These are phyloP conservation scores for Eulacestoma nigropectus DNA, from an alignment of 2,113 vertebrate genomes.

Conservation along the genomic window DNA sequence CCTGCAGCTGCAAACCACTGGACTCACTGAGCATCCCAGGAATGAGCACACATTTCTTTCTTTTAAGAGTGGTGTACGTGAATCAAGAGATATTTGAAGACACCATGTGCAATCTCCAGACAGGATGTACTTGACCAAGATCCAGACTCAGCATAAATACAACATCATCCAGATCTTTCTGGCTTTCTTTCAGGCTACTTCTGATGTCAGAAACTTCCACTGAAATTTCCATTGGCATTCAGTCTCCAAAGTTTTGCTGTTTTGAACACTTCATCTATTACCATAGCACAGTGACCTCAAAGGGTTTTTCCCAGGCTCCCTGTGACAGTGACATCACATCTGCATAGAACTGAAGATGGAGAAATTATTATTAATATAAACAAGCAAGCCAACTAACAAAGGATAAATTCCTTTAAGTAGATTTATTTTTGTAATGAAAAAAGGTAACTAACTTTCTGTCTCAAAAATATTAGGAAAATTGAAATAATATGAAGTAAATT, in stretches of 20 bases:
- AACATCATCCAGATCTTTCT: neutral
- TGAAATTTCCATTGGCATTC: neutral
- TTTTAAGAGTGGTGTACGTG: neutral
- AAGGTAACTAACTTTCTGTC: neutral
- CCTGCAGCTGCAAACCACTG: neutral
- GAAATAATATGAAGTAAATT: neutral
- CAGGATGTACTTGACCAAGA: neutral
- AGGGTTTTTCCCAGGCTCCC: accelerated
- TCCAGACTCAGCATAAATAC: neutral
- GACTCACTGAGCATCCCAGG: neutral
- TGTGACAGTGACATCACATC: neutral
- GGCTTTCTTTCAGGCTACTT: neutral
- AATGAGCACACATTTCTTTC: accelerated
- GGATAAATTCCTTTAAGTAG: neutral
- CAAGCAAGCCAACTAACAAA: neutral
- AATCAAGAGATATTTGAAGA: neutral
- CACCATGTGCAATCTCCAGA: accelerated
- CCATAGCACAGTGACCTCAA: accelerated
- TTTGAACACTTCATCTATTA: neutral
- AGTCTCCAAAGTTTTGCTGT: neutral
- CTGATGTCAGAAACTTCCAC: neutral
- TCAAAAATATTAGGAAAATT: neutral
- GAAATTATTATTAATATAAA: neutral
- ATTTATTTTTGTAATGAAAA: neutral
- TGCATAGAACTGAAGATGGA: accelerated